These are phyloP conservation scores for Cyclina sinensis DNA, from an alignment of 1,140 invertebrate genomes.

Conservation along the genomic window DNA sequence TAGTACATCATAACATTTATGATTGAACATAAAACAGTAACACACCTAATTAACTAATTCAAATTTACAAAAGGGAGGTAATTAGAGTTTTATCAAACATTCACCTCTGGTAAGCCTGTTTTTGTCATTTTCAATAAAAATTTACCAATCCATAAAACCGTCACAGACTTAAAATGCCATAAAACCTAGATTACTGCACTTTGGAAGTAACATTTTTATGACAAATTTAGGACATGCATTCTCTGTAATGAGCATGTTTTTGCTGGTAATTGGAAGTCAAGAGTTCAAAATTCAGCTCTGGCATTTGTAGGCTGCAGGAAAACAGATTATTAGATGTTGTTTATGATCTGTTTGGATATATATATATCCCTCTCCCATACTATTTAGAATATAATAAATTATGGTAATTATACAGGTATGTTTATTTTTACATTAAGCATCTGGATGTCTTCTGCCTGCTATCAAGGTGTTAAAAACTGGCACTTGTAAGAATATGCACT, in stretches of 20 bases:
- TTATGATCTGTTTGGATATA: slow-evolving; percentile 7
- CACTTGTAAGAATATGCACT: no score
- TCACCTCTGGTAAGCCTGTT: slow-evolving; percentile 26
- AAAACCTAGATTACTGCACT: slow-evolving; percentile 33
- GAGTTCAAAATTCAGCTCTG: slow-evolving; percentile 55
- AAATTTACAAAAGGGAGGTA: slow-evolving; percentile 12
- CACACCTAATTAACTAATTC: slow-evolving; percentile 4
- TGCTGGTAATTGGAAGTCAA: slow-evolving; percentile 52
- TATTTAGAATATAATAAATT: slow-evolving; percentile 3
- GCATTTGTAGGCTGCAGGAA: slow-evolving; percentile 12
- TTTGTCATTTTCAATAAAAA: slow-evolving; percentile 59
- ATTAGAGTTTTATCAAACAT: slow-evolving; percentile 23
- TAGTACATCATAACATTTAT: no score
- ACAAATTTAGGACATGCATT: slow-evolving; percentile 37
- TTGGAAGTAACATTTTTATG: slow-evolving; percentile 43
- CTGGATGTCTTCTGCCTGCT: background rate
- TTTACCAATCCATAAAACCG: slow-evolving; percentile 45
- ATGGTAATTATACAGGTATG: background rate
- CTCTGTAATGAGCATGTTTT: slow-evolving; percentile 39
- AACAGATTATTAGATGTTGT: slow-evolving; percentile 45
- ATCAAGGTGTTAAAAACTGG: no score
- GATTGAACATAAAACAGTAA: background rate
- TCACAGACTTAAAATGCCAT: slow-evolving; percentile 45
- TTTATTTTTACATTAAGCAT: slow-evolving; percentile 11
- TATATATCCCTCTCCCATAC: background rate